These are phyloP conservation scores for Mustela nigripes DNA, from an alignment of 2,113 vertebrate genomes.

Conservation along the genomic window DNA sequence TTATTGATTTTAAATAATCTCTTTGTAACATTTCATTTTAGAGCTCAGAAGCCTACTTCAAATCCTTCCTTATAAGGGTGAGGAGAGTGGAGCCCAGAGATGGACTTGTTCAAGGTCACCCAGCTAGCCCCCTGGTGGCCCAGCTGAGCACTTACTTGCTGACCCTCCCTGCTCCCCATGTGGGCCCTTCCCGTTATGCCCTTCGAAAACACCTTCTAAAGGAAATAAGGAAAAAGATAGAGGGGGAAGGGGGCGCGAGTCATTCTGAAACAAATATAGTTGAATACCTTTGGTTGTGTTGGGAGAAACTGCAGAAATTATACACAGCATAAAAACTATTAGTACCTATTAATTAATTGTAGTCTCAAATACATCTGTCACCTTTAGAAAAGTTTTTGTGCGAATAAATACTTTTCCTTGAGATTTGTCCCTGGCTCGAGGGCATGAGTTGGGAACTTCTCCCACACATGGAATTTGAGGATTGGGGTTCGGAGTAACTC, in stretches of 20 bases:
- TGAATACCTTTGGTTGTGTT: neutral
- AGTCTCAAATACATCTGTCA: neutral
- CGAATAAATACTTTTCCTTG: neutral
- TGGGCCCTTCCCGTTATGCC: neutral
- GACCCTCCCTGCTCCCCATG: neutral
- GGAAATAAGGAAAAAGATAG: neutral
- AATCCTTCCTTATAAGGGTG: neutral
- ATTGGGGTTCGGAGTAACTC: neutral
- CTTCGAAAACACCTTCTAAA: neutral
- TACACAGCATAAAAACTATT: neutral
- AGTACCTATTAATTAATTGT: neutral
- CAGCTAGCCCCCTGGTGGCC: neutral
- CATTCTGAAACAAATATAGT: neutral
- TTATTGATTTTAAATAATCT: constrained; percentile 14
- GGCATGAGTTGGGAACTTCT: neutral
- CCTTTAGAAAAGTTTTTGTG: neutral
- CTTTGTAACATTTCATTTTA: neutral
- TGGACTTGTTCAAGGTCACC: neutral
- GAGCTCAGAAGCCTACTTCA: neutral
- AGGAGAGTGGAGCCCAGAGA: neutral
- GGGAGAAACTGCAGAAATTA: neutral
- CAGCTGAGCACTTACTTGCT: rapidly evolving
- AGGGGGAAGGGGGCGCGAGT: neutral
- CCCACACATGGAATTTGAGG: neutral
- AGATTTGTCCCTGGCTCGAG: neutral